Evolutionary conservation across 1,140 invertebrate species (phyloP).

Genomic region (Geopemphigus sp.): DNA sequence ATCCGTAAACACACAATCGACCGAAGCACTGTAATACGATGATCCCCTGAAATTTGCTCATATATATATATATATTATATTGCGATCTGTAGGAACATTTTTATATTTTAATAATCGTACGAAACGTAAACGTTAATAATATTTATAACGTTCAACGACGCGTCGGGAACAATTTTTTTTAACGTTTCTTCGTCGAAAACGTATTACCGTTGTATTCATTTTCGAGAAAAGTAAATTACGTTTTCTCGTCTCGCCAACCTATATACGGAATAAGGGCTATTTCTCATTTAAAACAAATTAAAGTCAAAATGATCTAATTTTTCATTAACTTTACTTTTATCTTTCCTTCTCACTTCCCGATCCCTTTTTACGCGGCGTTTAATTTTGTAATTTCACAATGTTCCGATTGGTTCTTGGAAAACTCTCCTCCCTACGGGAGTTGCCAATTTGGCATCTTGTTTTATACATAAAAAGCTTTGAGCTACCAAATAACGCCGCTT

Average conservation of each 20-base stretch:
- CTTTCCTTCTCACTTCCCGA: constrained; percentile 3
- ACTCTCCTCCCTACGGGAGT: not conserved
- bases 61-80: too few relatives aligned
- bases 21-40: not conserved
- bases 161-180: not conserved
- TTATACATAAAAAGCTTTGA: constrained; percentile 26
- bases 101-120: not conserved
- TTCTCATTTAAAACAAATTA: constrained; percentile 1
- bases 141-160: not conserved
- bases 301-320: constrained; percentile 25
- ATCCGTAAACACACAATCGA: not conserved
- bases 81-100: too few relatives aligned
- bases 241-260: not conserved
- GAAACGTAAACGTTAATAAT: not conserved
- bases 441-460: constrained; percentile 28
- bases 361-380: not conserved
- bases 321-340: constrained; percentile 36
- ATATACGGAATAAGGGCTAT: not conserved
- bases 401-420: constrained; percentile 19
- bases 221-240: not conserved
- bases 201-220: not conserved
- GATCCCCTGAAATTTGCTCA: not conserved
- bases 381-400: constrained; percentile 22
- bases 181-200: constrained; percentile 2
- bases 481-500: constrained; percentile 22